Evolutionary conservation across 2,888 invertebrate genomes (phyloP).

Genomic region (Harpalus rubripes): DNA sequence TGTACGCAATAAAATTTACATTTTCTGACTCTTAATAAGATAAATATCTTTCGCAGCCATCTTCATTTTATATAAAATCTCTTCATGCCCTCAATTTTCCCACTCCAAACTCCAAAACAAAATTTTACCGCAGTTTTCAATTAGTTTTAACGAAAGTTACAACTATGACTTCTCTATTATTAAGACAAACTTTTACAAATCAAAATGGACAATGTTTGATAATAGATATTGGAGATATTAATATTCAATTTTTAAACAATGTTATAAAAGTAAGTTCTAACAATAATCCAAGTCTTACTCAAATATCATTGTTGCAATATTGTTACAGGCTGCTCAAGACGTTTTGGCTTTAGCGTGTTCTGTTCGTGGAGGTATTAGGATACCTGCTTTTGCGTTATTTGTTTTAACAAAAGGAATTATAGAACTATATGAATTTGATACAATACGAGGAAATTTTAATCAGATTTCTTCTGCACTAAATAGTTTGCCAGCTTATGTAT

Average conservation of each 20-base stretch:
- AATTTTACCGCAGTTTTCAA: background rate
- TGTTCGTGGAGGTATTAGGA: conserved; percentile 57
- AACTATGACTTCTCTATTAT: conserved; percentile 44
- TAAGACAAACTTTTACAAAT: conserved; percentile 61
- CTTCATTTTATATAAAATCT: background rate
- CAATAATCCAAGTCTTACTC: conserved; percentile 7
- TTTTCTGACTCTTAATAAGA: background rate
- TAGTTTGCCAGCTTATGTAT: conserved; percentile 47
- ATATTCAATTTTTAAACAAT: conserved; percentile 51
- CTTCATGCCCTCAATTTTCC: background rate
- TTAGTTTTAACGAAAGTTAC: background rate
- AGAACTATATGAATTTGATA: conserved; percentile 58
- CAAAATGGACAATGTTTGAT: conserved; percentile 63
- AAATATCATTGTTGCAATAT: conserved; percentile 36
- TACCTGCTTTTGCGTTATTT: conserved; percentile 56
- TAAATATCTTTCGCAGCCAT: conserved; percentile 1
- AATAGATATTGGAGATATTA: conserved; percentile 56
- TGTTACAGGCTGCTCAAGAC: conserved; percentile 57
- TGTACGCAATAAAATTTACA: background rate
- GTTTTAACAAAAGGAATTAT: conserved; percentile 50
- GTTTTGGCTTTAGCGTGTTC: conserved; percentile 59
- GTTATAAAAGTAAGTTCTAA: conserved; percentile 55
- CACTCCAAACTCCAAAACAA: conserved; percentile 30
- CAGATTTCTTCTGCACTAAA: conserved; percentile 55
- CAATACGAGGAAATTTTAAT: conserved; percentile 59